A percentile compares a stretch with the other conserved stretches of the same genome.
Conservation (phyloP, 2,888 invertebrate species). For the Argyra leucocephala region DNA sequence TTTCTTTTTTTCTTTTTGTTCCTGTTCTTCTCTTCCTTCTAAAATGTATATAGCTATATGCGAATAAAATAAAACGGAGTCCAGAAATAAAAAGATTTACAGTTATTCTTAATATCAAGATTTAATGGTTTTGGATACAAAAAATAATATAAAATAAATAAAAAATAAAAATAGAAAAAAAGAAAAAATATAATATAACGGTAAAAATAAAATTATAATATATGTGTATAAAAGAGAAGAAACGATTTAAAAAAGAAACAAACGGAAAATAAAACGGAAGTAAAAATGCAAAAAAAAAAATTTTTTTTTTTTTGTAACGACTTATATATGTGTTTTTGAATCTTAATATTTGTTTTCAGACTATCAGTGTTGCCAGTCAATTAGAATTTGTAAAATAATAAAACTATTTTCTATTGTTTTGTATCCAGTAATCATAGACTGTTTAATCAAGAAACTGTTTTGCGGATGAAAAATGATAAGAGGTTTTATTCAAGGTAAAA, state of each 20-base stretch:
- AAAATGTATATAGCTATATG: too few relatives aligned
- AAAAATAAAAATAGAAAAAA: neutral
- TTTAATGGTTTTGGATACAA: neutral
- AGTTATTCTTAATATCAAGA: neutral
- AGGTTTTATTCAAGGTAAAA: too few relatives aligned
- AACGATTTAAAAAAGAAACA: neutral
- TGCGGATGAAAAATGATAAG: too few relatives aligned
- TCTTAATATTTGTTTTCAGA: too few relatives aligned
- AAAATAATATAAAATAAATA: neutral
- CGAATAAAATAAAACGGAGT: neutral
- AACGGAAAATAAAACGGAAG: neutral
- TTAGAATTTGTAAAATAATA: too few relatives aligned
- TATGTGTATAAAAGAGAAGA: neutral
- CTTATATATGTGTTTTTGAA: too few relatives aligned
- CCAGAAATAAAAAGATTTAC: neutral
- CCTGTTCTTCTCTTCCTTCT: too few relatives aligned
- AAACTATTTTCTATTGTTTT: too few relatives aligned
- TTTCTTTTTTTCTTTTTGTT: neutral
- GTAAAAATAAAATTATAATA: neutral
- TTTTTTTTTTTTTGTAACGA: too few relatives aligned
- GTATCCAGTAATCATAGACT: too few relatives aligned
- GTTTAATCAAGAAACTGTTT: too few relatives aligned
- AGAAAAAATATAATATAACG: neutral
- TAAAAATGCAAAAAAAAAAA: neutral
- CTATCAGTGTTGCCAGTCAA: too few relatives aligned